Conservation (phyloP, 2,888 invertebrate genomes). For the Drosophila recens region DNA sequence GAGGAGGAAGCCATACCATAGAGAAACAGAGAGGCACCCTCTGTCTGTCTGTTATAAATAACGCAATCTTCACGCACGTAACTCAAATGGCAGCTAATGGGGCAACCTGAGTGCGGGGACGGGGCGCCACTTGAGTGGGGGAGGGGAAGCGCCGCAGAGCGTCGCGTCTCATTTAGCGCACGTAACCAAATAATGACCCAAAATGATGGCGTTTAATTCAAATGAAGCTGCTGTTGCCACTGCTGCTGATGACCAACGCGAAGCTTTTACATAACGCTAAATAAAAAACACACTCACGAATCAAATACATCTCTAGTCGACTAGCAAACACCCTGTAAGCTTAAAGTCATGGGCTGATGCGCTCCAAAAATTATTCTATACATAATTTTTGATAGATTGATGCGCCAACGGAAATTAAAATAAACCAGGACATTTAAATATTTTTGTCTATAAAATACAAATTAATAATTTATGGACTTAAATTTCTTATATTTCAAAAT, state of each 20-base stretch:
- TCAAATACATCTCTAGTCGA: background rate
- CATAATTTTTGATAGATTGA: background rate
- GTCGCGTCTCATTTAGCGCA: conserved; percentile 82
- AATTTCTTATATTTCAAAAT: too few species aligned
- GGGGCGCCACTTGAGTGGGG: conserved; percentile 33
- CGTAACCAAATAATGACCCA: conserved; percentile 83
- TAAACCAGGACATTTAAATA: too few species aligned
- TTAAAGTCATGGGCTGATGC: too few species aligned
- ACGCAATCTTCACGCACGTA: conserved; percentile 81
- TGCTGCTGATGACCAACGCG: conserved; percentile 64
- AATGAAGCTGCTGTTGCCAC: conserved; percentile 47
- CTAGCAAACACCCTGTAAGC: conserved; percentile 17
- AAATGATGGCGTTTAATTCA: conserved; percentile 82
- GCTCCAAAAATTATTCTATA: too few species aligned
- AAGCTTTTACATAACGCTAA: conserved; percentile 51
- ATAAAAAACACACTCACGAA: conserved; percentile 33
- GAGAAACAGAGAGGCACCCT: background rate
- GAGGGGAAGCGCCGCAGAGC: conserved; percentile 8
- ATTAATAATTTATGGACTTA: too few species aligned
- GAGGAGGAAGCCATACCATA: background rate
- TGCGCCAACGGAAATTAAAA: too few species aligned
- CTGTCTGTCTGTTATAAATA: conserved; percentile 73
- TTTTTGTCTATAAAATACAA: too few species aligned
- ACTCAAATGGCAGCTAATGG: conserved; percentile 75
- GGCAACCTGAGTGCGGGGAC: conserved; percentile 19